Evolutionary conservation across 2,797 vertebrate species (phyloP).

Genomic region (Macropodus opercularis): DNA sequence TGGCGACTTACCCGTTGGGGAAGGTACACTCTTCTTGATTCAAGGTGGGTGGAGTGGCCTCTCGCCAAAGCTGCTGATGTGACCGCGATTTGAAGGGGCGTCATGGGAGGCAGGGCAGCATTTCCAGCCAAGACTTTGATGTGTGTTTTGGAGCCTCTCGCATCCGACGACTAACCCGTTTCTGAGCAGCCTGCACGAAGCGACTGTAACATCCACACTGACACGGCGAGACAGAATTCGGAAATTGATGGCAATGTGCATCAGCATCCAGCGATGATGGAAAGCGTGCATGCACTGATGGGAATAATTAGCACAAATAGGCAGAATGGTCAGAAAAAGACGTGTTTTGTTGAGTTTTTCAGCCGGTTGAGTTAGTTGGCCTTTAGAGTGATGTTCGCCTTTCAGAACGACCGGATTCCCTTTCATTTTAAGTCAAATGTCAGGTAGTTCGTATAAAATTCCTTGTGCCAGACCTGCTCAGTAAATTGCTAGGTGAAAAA

Average conservation of each 20-base stretch:
- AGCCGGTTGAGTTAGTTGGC: too few relatives aligned
- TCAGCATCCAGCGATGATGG: slow-evolving; percentile 18
- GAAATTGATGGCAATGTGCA: slow-evolving; percentile 33
- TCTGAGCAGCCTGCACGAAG: slow-evolving; percentile 11
- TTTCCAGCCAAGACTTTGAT: slow-evolving; percentile 14
- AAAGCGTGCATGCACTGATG: neutral
- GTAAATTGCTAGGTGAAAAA: too few relatives aligned
- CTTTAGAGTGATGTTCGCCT: too few relatives aligned
- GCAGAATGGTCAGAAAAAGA: slow-evolving; percentile 27
- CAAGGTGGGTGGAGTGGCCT: too few relatives aligned
- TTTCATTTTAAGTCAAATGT: slow-evolving; percentile 38
- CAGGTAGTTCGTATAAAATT: neutral
- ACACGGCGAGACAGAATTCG: slow-evolving; percentile 25
- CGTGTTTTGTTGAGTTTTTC: too few relatives aligned
- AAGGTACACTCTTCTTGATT: slow-evolving; percentile 33
- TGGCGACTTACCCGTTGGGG: slow-evolving; percentile 2
- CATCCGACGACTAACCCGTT: slow-evolving; percentile 19
- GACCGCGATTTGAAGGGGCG: slow-evolving; percentile 1
- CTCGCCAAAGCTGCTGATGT: slow-evolving; percentile 16
- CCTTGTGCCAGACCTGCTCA: too few relatives aligned
- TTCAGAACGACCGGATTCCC: too few relatives aligned
- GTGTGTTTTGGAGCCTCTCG: neutral
- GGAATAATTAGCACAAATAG: slow-evolving; percentile 26
- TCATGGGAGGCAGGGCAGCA: neutral
- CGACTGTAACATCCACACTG: slow-evolving; percentile 25